phyloP scores from a whole-genome alignment of 2,113 vertebrate genomes.

The Hemiscyllium ocellatum region DNA sequence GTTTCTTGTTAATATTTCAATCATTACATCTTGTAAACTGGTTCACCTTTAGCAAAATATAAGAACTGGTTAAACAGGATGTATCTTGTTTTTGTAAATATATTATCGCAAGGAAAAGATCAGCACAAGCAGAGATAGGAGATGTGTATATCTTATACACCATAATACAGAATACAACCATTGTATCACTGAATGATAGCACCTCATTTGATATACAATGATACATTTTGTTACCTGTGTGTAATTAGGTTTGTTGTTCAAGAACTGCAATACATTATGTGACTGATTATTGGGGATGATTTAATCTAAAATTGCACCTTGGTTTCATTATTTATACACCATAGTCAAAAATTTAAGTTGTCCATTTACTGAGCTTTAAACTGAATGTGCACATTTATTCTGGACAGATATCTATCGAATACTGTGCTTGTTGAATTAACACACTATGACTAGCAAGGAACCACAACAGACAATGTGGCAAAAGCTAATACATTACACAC shows the following conservation, averaged over 20 bases:
- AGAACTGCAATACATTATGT: background rate
- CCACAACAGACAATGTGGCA: conserved; percentile 24
- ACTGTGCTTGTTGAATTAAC: conserved; percentile 20
- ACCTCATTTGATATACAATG: background rate
- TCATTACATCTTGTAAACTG: background rate
- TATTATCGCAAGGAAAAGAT: background rate
- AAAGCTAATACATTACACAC: conserved; percentile 24
- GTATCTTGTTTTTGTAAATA: conserved; percentile 12
- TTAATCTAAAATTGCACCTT: conserved; percentile 25
- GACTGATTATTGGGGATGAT: conserved; percentile 24
- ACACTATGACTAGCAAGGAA: background rate
- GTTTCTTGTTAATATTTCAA: background rate
- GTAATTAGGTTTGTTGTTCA: conserved; percentile 24
- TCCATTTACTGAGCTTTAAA: conserved; percentile 3
- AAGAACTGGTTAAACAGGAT: background rate
- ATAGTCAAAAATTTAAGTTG: background rate
- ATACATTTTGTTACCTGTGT: background rate
- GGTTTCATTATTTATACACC: conserved; percentile 14
- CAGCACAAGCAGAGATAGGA: background rate
- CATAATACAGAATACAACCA: background rate
- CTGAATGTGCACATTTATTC: conserved; percentile 13
- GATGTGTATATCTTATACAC: background rate
- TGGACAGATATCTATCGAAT: conserved; percentile 29
- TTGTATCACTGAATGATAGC: background rate
- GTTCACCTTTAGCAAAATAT: background rate